Evolutionary conservation across 2,888 invertebrate genomes (phyloP).

Genomic region (Conomelus anceps): DNA sequence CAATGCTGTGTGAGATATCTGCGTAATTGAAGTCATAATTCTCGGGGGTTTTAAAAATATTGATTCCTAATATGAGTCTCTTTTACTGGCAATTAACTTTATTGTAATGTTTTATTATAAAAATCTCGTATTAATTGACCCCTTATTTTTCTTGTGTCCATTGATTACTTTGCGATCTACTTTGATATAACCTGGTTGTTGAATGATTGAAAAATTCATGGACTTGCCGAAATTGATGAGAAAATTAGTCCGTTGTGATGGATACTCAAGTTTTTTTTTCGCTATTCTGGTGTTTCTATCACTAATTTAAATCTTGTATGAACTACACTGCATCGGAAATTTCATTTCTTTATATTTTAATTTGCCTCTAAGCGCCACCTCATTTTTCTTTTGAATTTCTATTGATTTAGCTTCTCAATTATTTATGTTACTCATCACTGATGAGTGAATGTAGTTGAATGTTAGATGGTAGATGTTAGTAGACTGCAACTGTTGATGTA

Average conservation of each 20-base stretch:
- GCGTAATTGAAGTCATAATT: no score
- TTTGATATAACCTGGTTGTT: background rate
- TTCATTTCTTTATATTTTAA: background rate
- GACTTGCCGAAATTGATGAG: background rate
- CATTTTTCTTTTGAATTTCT: background rate
- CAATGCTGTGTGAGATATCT: no score
- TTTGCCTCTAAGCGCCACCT: background rate
- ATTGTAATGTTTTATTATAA: no score
- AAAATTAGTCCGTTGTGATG: background rate
- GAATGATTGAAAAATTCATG: background rate
- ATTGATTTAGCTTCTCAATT: background rate
- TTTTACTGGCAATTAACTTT: no score
- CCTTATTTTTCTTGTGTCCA: no score
- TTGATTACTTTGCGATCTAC: background rate
- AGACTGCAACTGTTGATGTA: conserved; percentile 5
- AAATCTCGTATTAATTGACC: no score
- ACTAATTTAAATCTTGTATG: background rate
- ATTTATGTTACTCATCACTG: background rate
- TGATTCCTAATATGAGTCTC: no score
- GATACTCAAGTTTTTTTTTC: background rate
- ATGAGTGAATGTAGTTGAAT: background rate
- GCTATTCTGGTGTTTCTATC: background rate
- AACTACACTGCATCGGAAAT: background rate
- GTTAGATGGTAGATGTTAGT: background rate
- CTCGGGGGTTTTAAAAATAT: no score